Conservation (phyloP, 2,797 vertebrate genomes). For the Crypturellus tataupa region DNA sequence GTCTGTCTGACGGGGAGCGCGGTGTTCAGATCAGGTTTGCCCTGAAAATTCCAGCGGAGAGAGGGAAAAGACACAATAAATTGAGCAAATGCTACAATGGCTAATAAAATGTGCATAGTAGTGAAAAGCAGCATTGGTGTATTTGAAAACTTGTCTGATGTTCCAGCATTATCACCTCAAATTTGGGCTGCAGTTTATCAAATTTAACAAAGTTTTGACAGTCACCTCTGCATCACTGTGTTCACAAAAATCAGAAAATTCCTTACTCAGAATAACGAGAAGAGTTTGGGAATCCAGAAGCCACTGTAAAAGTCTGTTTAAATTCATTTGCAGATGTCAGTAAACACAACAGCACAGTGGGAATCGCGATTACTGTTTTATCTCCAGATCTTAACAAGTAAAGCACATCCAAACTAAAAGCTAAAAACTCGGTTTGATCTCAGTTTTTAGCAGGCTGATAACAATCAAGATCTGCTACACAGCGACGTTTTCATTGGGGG, state of each 20-base stretch:
- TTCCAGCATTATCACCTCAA: background rate
- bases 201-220: background rate
- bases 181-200: background rate
- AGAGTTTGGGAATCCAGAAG: background rate
- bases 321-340: background rate
- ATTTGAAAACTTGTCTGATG: background rate
- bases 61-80: background rate
- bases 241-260: background rate
- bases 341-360: background rate
- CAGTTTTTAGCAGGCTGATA: background rate
- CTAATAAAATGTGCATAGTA: background rate
- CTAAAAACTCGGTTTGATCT: background rate
- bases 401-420: background rate
- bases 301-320: background rate
- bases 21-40: conserved; percentile 96
- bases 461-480: background rate
- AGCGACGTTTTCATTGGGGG: background rate
- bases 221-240: background rate
- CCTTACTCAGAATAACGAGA: background rate
- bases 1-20: conserved; percentile 97
- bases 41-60: conserved; percentile 75
- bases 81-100: background rate
- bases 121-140: background rate
- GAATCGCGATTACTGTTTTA: background rate
- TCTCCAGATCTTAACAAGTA: background rate